Conservation (phyloP, 2,797 vertebrate species). For the Parotocinclus haroldoi region DNA sequence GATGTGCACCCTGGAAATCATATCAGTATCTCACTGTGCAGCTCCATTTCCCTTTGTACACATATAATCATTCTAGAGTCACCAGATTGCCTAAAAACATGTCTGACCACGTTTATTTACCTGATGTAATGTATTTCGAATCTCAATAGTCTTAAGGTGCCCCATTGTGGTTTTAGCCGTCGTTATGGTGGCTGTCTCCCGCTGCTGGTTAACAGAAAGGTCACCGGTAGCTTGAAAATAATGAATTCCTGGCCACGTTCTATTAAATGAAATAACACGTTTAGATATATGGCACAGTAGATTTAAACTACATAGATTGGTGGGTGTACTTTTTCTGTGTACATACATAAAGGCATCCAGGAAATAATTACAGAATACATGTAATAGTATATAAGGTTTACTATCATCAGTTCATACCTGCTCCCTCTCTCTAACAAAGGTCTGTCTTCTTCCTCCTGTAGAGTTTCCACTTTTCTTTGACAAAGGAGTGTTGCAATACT, state of each 20-base stretch:
- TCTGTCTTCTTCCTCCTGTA: constrained; percentile 38
- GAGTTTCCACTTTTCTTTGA: constrained; percentile 35
- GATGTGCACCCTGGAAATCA: too few relatives aligned
- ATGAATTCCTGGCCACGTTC: constrained; percentile 77
- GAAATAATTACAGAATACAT: too few relatives aligned
- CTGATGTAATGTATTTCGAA: constrained; percentile 72
- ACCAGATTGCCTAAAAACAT: too few relatives aligned
- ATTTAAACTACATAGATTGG: not conserved
- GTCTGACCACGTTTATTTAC: constrained; percentile 55
- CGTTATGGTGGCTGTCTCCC: constrained; percentile 63
- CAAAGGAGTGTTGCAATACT: constrained; percentile 35
- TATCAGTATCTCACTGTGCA: too few relatives aligned
- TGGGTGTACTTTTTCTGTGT: too few relatives aligned
- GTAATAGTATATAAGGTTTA: too few relatives aligned
- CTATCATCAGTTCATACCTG: constrained; percentile 62
- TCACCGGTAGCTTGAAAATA: constrained; percentile 43
- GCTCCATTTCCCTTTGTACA: too few relatives aligned
- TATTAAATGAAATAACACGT: too few relatives aligned
- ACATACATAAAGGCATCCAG: too few relatives aligned
- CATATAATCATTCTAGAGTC: too few relatives aligned
- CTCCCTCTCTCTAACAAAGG: constrained; percentile 44
- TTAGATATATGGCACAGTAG: too few relatives aligned
- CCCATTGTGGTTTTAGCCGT: constrained; percentile 72
- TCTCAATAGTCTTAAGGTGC: constrained; percentile 67
- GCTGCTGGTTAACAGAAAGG: constrained; percentile 37